Percentiles rank a stretch among this genome's conserved stretches.
These are phyloP conservation scores for Platalea minor DNA, from an alignment of 2,797 vertebrate genomes.

Conservation along the genomic window DNA sequence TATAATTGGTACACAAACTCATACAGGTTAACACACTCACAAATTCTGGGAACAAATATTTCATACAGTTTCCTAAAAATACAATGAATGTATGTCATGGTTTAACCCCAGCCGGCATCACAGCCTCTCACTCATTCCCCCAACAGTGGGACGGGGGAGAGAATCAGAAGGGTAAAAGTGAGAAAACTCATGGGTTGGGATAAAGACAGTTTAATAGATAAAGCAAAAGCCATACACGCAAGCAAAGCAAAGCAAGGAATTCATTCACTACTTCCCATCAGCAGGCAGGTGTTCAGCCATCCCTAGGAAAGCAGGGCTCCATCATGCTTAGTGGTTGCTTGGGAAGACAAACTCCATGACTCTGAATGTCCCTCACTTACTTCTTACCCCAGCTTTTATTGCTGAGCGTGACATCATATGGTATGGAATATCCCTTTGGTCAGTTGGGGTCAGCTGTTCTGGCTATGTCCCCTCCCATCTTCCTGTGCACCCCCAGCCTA, in stretches of 20 bases:
- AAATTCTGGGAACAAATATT: not conserved
- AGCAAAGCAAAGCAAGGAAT: not conserved
- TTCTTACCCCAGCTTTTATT: not conserved
- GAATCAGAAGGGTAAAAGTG: too few species aligned
- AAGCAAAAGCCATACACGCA: fast-evolving
- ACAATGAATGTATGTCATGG: fast-evolving
- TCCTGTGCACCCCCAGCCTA: fast-evolving
- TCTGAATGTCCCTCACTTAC: fast-evolving
- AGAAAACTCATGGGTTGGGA: not conserved
- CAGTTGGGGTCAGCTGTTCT: not conserved
- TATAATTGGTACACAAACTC: not conserved
- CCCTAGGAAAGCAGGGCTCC: not conserved
- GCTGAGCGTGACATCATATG: fast-evolving
- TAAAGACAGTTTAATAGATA: not conserved
- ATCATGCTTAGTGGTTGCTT: fast-evolving
- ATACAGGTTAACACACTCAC: not conserved
- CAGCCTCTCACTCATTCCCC: too few species aligned
- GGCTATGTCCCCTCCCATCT: fast-evolving
- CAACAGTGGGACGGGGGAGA: not conserved
- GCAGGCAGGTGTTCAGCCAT: not conserved
- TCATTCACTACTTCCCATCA: not conserved
- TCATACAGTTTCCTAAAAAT: not conserved
- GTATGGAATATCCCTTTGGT: not conserved
- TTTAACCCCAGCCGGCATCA: not conserved
- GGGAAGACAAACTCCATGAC: fast-evolving